Percentiles rank a stretch among this genome's conserved stretches.
Conservation (phyloP, 92 coral and sea anemone genomes). For the Bergia sp. region DNA sequence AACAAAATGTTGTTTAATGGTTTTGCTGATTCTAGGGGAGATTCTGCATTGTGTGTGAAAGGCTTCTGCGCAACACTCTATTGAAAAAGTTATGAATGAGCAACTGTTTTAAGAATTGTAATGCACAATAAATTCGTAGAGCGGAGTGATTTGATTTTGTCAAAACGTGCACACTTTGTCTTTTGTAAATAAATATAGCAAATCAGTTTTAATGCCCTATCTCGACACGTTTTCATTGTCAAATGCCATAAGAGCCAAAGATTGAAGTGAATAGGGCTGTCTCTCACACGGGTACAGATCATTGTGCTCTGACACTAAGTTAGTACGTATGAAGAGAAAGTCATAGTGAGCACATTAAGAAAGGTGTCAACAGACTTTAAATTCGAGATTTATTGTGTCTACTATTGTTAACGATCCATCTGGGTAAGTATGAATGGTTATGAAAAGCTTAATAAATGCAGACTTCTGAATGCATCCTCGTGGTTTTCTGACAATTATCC, state of each 20-base stretch:
- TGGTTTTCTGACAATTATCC: background rate
- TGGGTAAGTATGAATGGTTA: slow-evolving; percentile 46
- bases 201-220: slow-evolving; percentile 33
- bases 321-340: slow-evolving; percentile 10
- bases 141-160: background rate
- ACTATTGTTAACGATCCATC: slow-evolving; percentile 39
- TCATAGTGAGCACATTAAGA: background rate
- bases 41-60: background rate
- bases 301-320: background rate
- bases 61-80: background rate
- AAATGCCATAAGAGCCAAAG: slow-evolving; percentile 34
- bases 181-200: slow-evolving; percentile 44
- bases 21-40: background rate
- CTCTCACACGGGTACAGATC: background rate
- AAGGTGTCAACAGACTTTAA: slow-evolving; percentile 31
- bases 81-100: background rate
- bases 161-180: slow-evolving; percentile 49
- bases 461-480: slow-evolving; percentile 38
- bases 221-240: slow-evolving; percentile 51
- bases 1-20: background rate
- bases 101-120: background rate
- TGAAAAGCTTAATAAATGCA: slow-evolving; percentile 37
- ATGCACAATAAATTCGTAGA: background rate
- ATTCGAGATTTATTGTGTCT: slow-evolving; percentile 22
- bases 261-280: slow-evolving; percentile 6